Conservation (phyloP, 92 coral and sea anemone species). For the Siderastrea siderea region DNA sequence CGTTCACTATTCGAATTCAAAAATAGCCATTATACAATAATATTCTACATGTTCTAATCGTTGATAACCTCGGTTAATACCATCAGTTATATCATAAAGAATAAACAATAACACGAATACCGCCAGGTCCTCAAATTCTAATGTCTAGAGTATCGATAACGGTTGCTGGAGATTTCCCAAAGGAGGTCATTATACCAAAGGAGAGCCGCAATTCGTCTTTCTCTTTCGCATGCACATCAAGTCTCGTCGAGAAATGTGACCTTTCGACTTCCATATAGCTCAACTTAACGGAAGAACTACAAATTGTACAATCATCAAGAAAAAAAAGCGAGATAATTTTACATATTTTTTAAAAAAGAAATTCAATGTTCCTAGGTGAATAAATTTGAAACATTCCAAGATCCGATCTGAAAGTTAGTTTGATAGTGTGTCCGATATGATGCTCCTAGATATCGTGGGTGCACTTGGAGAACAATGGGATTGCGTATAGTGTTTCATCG, state of each 20-base stretch:
- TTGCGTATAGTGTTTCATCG: conserved; percentile 11
- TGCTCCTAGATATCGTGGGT: not conserved
- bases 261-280: not conserved
- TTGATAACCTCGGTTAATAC: conserved; percentile 10
- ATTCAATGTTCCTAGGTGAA: not conserved
- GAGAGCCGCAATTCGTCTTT: not conserved
- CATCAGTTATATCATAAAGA: conserved; percentile 11
- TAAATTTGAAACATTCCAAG: conserved; percentile 18
- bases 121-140: conserved; percentile 18
- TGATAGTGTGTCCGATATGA: conserved; percentile 10
- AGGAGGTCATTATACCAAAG: conserved; percentile 12
- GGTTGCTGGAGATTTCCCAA: not conserved
- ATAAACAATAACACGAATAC: conserved; percentile 27
- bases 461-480: not conserved
- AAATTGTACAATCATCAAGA: not conserved
- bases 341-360: not conserved
- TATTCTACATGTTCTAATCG: no score
- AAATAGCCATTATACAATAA: not conserved
- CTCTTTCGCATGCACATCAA: not conserved
- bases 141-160: not conserved
- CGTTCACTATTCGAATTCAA: not conserved
- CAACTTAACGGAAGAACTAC: not conserved
- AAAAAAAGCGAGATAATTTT: not conserved
- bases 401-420: not conserved
- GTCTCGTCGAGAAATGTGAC: not conserved